Evolutionary conservation across 2,797 vertebrate species (phyloP), one percentile per base, ranked within the genome.

Genomic region (Liparis tanakae): DNA sequence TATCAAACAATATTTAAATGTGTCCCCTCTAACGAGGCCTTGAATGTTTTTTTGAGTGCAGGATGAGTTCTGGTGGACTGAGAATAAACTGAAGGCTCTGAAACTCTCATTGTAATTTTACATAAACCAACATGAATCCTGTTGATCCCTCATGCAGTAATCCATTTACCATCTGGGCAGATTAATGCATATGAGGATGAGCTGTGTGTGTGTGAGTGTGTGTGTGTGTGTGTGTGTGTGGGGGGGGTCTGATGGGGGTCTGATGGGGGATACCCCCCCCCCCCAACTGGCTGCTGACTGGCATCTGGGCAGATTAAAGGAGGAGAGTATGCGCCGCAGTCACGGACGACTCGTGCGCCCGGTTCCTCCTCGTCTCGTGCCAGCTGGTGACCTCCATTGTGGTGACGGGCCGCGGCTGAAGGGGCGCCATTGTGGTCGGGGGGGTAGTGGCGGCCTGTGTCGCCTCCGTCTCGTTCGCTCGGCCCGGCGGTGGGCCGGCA

Each of bases 361-460:
- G 54, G 41, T 43, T 50, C 51, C 77, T 4, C 63, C 75, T 73
- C 73, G 80, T 89, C 68, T 62, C 20, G 76, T 78, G 73, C 87
- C 90, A 90, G 90, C 89, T 89, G 89, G 81, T 90, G 90, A 91
- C 87, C 88, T 92, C 85, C 83, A 91, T 88, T 84, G 67, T 59
- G 56, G 76, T 14, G 69, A 76, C 66, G 72, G 68, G 68, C 71
- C 13, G 60, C 58, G 69, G 70, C 79, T 73, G 51, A 80, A 80
- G 84, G 79, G 73, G 62, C 60, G 74, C 81, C 60, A 76, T 88
- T 86, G 88, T 89, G 86, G 79, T n/a, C n/a, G 1, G 25, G 60
- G 67, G 69, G 80, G 79, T 72, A 67, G 85, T 62, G 85, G 72
- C 14, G 73, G 76, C 80, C 72, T 88, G 86, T 73, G 78, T 37